Conservation (phyloP, 2,888 invertebrate genomes). For the Ornithoptera priamus region DNA sequence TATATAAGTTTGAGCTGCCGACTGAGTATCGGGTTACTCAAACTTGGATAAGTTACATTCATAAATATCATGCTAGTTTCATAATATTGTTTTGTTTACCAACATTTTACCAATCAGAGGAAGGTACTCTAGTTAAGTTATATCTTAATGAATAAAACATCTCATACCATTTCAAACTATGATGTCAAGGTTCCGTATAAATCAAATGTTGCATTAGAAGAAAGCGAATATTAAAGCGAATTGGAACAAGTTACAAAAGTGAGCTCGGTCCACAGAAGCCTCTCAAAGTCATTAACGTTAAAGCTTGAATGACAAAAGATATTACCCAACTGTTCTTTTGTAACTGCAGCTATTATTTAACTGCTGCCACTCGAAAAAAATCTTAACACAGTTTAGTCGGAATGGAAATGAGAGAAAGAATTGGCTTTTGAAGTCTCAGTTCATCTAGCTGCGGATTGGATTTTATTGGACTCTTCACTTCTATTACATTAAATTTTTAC, state of each 20-base stretch:
- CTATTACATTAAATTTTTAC: neutral
- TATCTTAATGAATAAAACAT: neutral
- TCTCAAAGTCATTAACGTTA: slow-evolving; percentile 35
- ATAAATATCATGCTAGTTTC: too few relatives aligned
- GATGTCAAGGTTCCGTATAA: slow-evolving; percentile 1
- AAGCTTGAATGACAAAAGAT: slow-evolving; percentile 37
- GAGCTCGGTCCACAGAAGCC: slow-evolving; percentile 36
- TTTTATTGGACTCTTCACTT: slow-evolving; percentile 14
- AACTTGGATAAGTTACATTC: too few relatives aligned
- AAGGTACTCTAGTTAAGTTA: too few relatives aligned
- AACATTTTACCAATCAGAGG: too few relatives aligned
- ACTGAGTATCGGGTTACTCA: too few relatives aligned
- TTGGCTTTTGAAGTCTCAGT: slow-evolving; percentile 19
- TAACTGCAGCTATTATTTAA: slow-evolving; percentile 39
- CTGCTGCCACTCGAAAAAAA: slow-evolving; percentile 33
- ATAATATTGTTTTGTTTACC: too few relatives aligned
- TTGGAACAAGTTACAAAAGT: slow-evolving; percentile 22
- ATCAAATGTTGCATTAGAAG: neutral
- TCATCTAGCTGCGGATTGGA: slow-evolving; percentile 7
- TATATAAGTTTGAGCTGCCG: too few relatives aligned
- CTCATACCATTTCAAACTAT: neutral
- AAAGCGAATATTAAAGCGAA: neutral
- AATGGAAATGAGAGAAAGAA: slow-evolving; percentile 25
- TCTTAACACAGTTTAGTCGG: slow-evolving; percentile 28
- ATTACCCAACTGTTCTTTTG: slow-evolving; percentile 42